Base-by-base conservation (phyloP, 1,140 invertebrate species). In the Telenomus remus region DNA sequence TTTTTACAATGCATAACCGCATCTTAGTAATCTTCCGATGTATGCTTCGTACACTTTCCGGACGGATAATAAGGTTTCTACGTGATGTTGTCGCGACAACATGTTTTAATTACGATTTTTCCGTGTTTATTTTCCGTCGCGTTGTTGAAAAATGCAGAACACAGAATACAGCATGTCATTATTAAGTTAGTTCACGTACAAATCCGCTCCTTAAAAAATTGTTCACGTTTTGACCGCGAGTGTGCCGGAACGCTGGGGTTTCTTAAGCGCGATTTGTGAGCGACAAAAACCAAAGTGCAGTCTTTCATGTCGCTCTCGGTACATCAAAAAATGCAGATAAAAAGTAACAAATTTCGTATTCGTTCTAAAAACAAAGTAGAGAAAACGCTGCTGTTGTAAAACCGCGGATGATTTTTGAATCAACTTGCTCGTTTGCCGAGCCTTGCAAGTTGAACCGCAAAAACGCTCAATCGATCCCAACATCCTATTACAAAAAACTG, bases 31-130 rank as follows among this genome's bases (percentile, higher is more conserved):
- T 68, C 27, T 43, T 60, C 12, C 46, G 55, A 69, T 54, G n/a
- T n/a, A n/a, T n/a, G 54, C 42, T 60, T 70, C 65, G 42, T 70
- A 70, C 56, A 70, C 68, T 71, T 63, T 71, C 63, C 68, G 53
- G 68, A 63, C 59, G 57, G 53, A 71, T 63, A 63, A 63, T 71
- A 63, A 56, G 53, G 53, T 71, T 59, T 54, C 49, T 47, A 54
- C 49, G 43, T 42, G 19, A 60, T 54, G 49, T 59, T 60, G 34
- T n/a, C 14, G 33, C 35, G n/a, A 54, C 49, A 53, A 53, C 49
- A 44, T 60, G n/a, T 35, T 27, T 63, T 15, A 49, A 46, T 69
- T 60, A 61, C 39, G 39, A 43, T 56, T 11, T 42, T 50, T 10
- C 7, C 37, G 14, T 44, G 13, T 54, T 61, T 61, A 54, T 60